Evolutionary conservation across 2,888 invertebrate species (phyloP), one percentile per base, ranked within the genome.

Genomic region (Drosophila multiciliata): DNA sequence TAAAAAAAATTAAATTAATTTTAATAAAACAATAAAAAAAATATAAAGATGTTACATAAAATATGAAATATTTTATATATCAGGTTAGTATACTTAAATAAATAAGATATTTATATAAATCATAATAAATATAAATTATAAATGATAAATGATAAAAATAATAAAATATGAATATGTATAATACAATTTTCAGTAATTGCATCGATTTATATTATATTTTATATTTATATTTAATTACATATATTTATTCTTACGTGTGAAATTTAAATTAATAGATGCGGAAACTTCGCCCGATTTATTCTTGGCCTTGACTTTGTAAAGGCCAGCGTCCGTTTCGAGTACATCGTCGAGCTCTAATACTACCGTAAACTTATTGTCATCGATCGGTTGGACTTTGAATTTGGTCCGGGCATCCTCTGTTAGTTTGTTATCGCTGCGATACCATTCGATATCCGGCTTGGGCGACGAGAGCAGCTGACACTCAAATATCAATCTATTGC

Each of bases 271-370:
- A 94, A 98, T 98, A 92, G 98, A 98, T 89, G 98, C 98, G 91
- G 98, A 97, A 93, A 98, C 98, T 95, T 99, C 98, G 93, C 99
- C 99, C 95, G 97, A 97, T 94, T 97, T 97, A 94, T 98, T 99
- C 94, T 98, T 98, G 89, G 98, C 98, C 94, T 97, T 98, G 93
- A 98, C 98, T 94, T 98, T 98, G 95, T 99, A 99, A 88, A 98
- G 96, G 93, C 98, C 98, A 91, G 98, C 98, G 93, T 98, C 98
- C 84, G 96, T 96, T 95, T 98, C 98, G 94, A 98, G 96, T 93
- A 98, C 98, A 94, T 98, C 98, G 94, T 98, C 98, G 92, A 99
- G 95, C 93, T 97, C 98, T 92, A 99, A 96, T 91, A 97, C 96
- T 93, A 98, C 98, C 92, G 97, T 95, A 94, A 96, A 98, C 93